These are phyloP conservation scores for Papilio machaon DNA, from an alignment of 1,140 invertebrate species.

Conservation along the genomic window DNA sequence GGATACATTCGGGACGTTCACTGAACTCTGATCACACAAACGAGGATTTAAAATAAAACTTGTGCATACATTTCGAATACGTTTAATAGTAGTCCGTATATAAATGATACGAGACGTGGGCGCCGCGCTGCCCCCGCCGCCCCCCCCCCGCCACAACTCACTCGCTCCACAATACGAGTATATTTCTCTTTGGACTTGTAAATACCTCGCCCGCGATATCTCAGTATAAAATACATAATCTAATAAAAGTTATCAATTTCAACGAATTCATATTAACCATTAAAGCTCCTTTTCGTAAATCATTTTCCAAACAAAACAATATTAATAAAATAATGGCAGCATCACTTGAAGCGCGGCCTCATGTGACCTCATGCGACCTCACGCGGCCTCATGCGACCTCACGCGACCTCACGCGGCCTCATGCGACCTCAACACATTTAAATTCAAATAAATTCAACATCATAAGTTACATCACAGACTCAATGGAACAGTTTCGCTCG, in stretches of 20 bases:
- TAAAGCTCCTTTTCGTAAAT: constrained; percentile 27
- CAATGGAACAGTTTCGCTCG: constrained; percentile 18
- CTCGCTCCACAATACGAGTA: constrained; percentile 44
- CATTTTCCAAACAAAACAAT: constrained; percentile 21
- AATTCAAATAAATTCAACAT: background rate
- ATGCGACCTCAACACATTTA: background rate
- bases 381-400: too few species aligned
- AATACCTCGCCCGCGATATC: constrained; percentile 24
- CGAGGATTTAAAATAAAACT: constrained; percentile 26
- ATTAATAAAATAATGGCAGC: background rate
- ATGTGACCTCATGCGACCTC: too few species aligned
- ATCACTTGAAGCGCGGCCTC: background rate
- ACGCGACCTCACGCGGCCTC: too few species aligned
- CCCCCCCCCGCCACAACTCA: background rate
- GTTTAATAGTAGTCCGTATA: constrained; percentile 36
- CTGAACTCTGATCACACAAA: background rate
- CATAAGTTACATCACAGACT: constrained; percentile 37
- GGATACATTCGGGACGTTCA: background rate
- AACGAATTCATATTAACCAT: constrained; percentile 22
- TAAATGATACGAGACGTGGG: constrained; percentile 40
- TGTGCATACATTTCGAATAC: constrained; percentile 7
- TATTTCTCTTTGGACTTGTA: constrained; percentile 49
- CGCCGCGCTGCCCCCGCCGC: too few species aligned
- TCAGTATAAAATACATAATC: constrained; percentile 26
- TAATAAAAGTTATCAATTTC: constrained; percentile 23